phyloP scores from a whole-genome alignment of 2,888 invertebrate genomes.

The Orgyia antiqua region DNA sequence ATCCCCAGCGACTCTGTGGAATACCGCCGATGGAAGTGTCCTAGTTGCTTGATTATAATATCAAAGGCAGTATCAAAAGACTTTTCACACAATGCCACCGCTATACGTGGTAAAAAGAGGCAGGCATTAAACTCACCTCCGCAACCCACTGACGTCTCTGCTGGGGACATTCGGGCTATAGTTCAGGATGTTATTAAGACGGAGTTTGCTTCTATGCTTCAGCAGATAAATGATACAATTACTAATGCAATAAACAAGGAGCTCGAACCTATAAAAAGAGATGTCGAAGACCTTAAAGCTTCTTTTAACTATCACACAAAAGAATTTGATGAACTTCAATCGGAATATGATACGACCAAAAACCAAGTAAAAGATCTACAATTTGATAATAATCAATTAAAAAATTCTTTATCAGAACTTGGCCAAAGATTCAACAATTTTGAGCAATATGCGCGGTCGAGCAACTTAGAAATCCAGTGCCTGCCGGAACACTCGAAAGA shows the following conservation, averaged over 20 bases:
- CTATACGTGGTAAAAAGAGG: background rate
- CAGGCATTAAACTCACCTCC: background rate
- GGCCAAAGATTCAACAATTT: background rate
- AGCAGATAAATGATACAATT: background rate
- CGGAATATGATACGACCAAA: background rate
- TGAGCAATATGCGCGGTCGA: slow-evolving; percentile 1
- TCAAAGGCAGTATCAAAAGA: background rate
- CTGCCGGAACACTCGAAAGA: slow-evolving; percentile 1
- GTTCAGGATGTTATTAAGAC: background rate
- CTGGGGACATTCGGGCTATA: background rate
- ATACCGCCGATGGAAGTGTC: background rate
- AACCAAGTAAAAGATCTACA: background rate
- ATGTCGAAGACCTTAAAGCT: background rate
- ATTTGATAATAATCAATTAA: background rate
- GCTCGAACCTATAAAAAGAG: background rate
- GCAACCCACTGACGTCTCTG: background rate
- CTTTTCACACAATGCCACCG: background rate
- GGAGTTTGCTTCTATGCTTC: background rate
- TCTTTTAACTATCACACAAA: background rate
- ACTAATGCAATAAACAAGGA: background rate
- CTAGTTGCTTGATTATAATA: background rate
- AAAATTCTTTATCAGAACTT: background rate
- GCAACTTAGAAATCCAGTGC: slow-evolving; percentile 4
- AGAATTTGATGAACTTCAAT: background rate
- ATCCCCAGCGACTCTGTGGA: background rate